phyloP scores from a whole-genome alignment of 2,797 vertebrate species.

The Acrossocheilus wenchowensis region DNA sequence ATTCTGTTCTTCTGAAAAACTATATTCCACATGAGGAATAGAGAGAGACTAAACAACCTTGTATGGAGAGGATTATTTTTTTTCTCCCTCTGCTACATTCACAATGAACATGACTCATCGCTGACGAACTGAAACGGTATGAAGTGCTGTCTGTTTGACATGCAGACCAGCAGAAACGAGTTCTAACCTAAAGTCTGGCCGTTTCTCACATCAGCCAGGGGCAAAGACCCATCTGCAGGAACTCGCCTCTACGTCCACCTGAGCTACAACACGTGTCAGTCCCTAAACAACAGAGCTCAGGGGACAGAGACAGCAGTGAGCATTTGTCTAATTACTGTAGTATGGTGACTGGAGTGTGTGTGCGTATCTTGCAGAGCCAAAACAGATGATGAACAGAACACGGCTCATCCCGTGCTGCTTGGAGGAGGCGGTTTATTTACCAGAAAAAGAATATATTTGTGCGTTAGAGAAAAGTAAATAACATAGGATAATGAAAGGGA shows the following conservation, averaged over 20 bases:
- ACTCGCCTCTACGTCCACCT: slow-evolving; percentile 3
- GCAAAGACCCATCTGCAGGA: slow-evolving; percentile 13
- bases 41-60: slow-evolving; percentile 24
- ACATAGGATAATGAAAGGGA: slow-evolving; percentile 36
- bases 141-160: slow-evolving; percentile 37
- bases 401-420: slow-evolving; percentile 4
- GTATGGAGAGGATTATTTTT: neutral
- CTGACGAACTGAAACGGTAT: slow-evolving; percentile 15
- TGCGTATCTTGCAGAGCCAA: neutral
- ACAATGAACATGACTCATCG: slow-evolving; percentile 41
- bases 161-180: slow-evolving; percentile 5
- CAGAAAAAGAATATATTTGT: slow-evolving; percentile 24
- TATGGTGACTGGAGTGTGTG: neutral
- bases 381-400: slow-evolving; percentile 18
- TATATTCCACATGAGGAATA: slow-evolving; percentile 16
- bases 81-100: slow-evolving; percentile 18
- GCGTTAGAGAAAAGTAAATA: slow-evolving; percentile 30
- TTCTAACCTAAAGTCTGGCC: slow-evolving; percentile 13
- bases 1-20: slow-evolving; percentile 1
- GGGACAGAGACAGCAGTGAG: slow-evolving; percentile 15
- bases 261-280: slow-evolving; percentile 16
- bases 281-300: neutral
- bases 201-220: neutral
- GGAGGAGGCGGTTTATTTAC: slow-evolving; percentile 37
- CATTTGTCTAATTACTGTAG: slow-evolving; percentile 12